Conservation (phyloP, 2,113 vertebrate species). For the Lepus timidus region DNA sequence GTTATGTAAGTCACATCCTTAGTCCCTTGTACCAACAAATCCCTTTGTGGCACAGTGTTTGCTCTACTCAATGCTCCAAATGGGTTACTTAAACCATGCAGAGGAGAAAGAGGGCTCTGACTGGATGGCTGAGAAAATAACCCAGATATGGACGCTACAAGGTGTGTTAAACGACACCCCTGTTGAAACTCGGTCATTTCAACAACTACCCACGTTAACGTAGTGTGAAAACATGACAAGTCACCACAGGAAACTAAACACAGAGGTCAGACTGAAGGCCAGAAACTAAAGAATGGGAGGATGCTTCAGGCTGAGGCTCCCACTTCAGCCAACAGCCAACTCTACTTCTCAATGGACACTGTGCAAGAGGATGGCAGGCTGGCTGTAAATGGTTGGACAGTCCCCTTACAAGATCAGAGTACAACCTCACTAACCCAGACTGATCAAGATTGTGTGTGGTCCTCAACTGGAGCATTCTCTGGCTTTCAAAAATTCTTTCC, state of each 20-base stretch:
- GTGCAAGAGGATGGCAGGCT: not conserved
- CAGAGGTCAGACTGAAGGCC: not conserved
- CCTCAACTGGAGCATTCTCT: not conserved
- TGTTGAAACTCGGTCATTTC: slow-evolving; percentile 15
- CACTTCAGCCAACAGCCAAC: not conserved
- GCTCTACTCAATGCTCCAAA: not conserved
- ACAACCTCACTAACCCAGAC: not conserved
- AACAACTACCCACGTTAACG: not conserved
- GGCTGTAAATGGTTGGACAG: not conserved
- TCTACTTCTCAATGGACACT: not conserved
- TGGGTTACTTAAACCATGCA: slow-evolving; percentile 6
- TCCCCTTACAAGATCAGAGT: not conserved
- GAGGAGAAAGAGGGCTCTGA: slow-evolving; percentile 62
- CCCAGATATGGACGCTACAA: not conserved
- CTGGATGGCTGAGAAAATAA: not conserved
- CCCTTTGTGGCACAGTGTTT: slow-evolving; percentile 18
- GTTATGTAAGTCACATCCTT: slow-evolving; percentile 55
- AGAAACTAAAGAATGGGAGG: not conserved
- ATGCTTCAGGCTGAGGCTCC: not conserved
- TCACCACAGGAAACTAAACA: not conserved
- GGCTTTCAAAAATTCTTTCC: slow-evolving; percentile 16
- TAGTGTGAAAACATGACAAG: not conserved
- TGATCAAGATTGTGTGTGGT: not conserved
- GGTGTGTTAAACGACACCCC: not conserved
- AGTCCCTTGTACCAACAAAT: slow-evolving; percentile 49